Conservation (phyloP, 2,888 invertebrate species). For the Abrostola tripartita region DNA sequence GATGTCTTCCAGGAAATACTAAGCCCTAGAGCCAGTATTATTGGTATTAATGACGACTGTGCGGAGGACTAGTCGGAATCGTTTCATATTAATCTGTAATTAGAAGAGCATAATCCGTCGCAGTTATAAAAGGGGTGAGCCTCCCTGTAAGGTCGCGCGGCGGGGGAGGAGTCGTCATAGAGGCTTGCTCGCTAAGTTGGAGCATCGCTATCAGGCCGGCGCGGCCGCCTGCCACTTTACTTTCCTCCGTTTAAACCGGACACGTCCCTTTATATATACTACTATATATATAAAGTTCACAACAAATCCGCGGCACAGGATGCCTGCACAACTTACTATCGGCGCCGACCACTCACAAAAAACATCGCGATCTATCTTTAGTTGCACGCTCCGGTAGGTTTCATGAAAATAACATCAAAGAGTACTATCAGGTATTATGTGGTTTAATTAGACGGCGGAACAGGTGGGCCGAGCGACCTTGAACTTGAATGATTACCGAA, state of each 20-base stretch:
- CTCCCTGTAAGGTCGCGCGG: background rate
- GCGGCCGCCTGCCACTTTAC: background rate
- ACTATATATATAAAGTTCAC: background rate
- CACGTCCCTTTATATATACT: background rate
- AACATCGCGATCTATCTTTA: too few species aligned
- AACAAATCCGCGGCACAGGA: too few species aligned
- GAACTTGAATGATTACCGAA: too few species aligned
- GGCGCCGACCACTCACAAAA: too few species aligned
- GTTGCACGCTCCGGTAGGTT: too few species aligned
- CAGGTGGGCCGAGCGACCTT: too few species aligned
- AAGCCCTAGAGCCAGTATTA: background rate
- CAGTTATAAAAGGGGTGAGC: background rate
- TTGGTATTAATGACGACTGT: constrained; percentile 2
- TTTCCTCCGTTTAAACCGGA: background rate
- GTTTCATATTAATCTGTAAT: constrained; percentile 11
- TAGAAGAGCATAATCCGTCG: constrained; percentile 4
- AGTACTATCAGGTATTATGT: too few species aligned
- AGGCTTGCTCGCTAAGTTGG: constrained; percentile 2
- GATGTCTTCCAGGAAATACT: background rate
- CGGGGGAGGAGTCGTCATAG: background rate
- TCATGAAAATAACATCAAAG: too few species aligned
- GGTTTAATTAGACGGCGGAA: too few species aligned
- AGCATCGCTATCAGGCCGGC: background rate
- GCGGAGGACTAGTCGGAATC: background rate
- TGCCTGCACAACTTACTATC: too few species aligned